phyloP scores from a whole-genome alignment of 1,140 invertebrate species.

The Metopolophium dirhodum region DNA sequence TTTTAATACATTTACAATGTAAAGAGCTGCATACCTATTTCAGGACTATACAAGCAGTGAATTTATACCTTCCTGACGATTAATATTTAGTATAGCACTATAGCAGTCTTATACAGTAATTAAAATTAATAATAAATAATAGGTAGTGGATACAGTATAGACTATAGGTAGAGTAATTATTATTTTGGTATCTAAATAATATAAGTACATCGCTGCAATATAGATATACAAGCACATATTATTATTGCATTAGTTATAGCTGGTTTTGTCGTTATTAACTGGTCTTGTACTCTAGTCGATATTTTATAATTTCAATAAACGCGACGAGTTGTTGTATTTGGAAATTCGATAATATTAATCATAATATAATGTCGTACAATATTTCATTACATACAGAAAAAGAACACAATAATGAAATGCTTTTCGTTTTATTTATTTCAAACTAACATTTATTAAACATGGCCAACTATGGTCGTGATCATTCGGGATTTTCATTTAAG shows the following conservation, averaged over 20 bases:
- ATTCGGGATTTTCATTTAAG: neutral
- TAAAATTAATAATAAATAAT: no score
- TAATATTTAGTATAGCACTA: neutral
- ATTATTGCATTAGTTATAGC: neutral
- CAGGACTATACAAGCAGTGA: neutral
- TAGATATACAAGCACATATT: neutral
- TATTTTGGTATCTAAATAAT: no score
- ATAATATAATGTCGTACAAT: neutral
- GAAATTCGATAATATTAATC: neutral
- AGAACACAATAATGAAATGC: neutral
- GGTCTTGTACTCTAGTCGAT: neutral
- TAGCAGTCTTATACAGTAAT: neutral
- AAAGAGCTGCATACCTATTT: neutral
- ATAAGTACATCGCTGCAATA: neutral
- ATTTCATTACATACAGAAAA: neutral
- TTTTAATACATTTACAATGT: neutral
- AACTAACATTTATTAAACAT: neutral
- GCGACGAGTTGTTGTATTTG: neutral
- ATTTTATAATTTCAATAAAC: neutral
- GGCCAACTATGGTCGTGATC: neutral
- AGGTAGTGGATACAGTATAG: no score
- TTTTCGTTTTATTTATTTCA: conserved; percentile 12
- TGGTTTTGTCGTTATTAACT: neutral
- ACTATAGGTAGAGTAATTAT: no score
- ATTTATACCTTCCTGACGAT: neutral